phyloP scores from a whole-genome alignment of 92 coral and sea anemone genomes.

The Bergia puertoricense region DNA sequence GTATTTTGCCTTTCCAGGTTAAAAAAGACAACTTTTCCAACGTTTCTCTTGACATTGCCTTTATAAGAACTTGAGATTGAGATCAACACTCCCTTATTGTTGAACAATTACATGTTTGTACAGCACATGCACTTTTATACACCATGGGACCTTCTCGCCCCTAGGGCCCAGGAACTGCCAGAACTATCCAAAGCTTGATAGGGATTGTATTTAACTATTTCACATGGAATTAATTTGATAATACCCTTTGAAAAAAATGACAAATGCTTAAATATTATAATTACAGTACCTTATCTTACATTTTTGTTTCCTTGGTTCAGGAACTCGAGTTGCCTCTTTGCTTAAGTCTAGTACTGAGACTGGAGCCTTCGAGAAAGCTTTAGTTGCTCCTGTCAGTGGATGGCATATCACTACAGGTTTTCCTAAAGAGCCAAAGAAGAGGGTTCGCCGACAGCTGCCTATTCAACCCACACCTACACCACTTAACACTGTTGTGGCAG shows the following conservation, averaged over 20 bases:
- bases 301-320: constrained; percentile 42
- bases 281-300: neutral
- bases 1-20: too few species aligned
- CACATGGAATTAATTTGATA: too few species aligned
- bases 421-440: constrained; percentile 72
- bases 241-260: neutral
- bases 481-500: constrained; percentile 35
- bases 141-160: too few species aligned
- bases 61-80: too few species aligned
- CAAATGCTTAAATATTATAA: neutral
- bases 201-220: too few species aligned
- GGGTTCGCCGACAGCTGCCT: constrained; percentile 83
- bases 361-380: constrained; percentile 71
- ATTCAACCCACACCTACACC: constrained; percentile 70
- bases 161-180: too few species aligned
- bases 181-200: too few species aligned
- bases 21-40: too few species aligned
- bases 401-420: constrained; percentile 95
- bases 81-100: too few species aligned
- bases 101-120: too few species aligned
- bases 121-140: too few species aligned
- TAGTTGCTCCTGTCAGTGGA: constrained; percentile 79
- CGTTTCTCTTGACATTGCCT: too few species aligned
- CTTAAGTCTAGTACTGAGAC: constrained; percentile 90
- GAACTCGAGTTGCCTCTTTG: constrained; percentile 73